Base-by-base conservation (phyloP, 1,140 invertebrate genomes). In the Listronotus oregonensis region DNA sequence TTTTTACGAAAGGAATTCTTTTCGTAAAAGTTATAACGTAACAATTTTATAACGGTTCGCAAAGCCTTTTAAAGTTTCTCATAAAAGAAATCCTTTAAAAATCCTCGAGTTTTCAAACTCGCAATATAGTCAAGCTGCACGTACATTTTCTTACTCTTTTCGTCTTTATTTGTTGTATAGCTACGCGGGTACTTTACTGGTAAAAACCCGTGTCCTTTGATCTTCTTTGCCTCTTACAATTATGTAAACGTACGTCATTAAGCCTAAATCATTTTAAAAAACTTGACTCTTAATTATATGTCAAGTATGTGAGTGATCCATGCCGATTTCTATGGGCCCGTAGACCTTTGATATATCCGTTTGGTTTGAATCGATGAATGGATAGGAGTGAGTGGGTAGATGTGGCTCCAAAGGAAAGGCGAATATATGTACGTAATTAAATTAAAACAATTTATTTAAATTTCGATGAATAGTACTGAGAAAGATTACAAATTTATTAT, bases 201-300 rank as follows among this genome's bases (percentile, higher is more conserved):
- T 17, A 47, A 43, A 50, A 61, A 1, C 43, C 15, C 46, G 31
- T 15, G n/a, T n/a, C 50, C 50, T 66, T 66, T 60, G 57, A 60
- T 61, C 57, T 66, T 61, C 59, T 47, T 47, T 51, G 54, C 58
- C 59, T 67, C 59, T 62, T 46, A 67, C 66, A 57, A 57, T 62
- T 63, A 57, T 58, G 51, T 63, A 57, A 63, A 62, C 54, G 51
- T 63, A 67, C 66, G 52, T 67, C 66, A 55, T 67, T 67, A 67
- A 51, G 60, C 14, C 50, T 63, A 63, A 67, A 44, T 63, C 42
- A 55, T 37, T 56, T 56, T 32, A 60, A 66, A 67, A 63, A 60
- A 62, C 60, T 66, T 66, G 57, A 67, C 58, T 60, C 42, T 63
- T 67, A 67, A 67, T 67, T 67, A 67, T 67, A 58, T 62, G 59